phyloP scores from a whole-genome alignment of 2,888 invertebrate species.

The Phortica magna region DNA sequence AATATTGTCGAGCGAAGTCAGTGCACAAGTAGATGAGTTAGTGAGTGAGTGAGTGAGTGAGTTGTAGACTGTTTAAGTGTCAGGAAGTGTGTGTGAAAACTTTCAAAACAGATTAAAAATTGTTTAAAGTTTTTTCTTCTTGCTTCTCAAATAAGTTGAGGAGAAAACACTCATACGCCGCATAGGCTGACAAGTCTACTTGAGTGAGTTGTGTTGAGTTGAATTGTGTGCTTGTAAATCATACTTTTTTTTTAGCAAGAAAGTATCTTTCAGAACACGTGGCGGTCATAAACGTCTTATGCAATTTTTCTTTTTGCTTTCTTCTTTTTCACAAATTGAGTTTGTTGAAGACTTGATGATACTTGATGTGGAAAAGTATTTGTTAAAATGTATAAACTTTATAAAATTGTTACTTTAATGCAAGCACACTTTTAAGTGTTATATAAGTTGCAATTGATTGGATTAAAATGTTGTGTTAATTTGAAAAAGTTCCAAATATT shows the following conservation, averaged over 20 bases:
- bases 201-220: not conserved
- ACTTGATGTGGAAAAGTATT: not conserved
- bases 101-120: slow-evolving; percentile 21
- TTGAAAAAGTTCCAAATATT: not conserved
- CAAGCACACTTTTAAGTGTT: not conserved
- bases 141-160: not conserved
- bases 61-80: not conserved
- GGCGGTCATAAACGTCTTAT: not conserved
- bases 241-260: not conserved
- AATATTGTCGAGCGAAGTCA: not conserved
- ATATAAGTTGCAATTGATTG: not conserved
- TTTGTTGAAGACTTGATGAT: not conserved
- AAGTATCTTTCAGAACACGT: not conserved
- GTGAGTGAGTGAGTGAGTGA: not conserved
- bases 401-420: not conserved
- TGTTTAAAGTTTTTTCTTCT: slow-evolving; percentile 6
- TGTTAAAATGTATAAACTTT: not conserved
- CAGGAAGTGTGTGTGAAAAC: slow-evolving; percentile 15
- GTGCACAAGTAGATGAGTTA: not conserved
- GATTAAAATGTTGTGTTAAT: not conserved
- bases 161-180: not conserved
- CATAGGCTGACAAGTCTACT: not conserved
- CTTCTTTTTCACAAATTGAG: not conserved
- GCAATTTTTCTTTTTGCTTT: not conserved
- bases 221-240: not conserved